Percentiles rank a stretch among this genome's conserved stretches.
phyloP scores from a whole-genome alignment of 2,113 vertebrate species.

The Herpailurus yagouaroundi region DNA sequence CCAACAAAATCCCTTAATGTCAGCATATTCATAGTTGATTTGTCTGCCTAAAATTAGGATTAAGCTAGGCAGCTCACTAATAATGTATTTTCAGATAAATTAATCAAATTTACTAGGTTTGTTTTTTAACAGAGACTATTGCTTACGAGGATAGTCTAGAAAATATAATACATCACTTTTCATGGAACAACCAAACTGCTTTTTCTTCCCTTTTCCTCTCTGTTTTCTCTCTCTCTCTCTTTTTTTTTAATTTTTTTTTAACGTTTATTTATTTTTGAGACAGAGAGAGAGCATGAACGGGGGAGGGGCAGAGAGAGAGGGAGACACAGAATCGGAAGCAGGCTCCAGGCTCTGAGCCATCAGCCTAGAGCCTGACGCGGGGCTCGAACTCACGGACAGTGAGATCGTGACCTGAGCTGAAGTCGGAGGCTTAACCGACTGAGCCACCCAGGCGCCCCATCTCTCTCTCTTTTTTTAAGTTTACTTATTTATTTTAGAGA shows the following conservation, averaged over 20 bases:
- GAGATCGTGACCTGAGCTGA: too few relatives aligned
- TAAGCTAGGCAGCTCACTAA: background rate
- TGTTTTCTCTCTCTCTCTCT: background rate
- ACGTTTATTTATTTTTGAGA: too few relatives aligned
- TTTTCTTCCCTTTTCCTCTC: background rate
- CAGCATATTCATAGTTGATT: background rate
- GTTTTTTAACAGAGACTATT: background rate
- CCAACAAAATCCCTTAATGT: background rate
- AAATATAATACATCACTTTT: background rate
- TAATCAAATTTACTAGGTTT: background rate
- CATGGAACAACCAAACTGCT: background rate
- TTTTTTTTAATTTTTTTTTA: too few relatives aligned
- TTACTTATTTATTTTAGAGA: background rate
- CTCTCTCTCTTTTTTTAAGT: background rate
- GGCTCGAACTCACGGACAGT: too few relatives aligned
- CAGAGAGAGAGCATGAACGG: too few relatives aligned
- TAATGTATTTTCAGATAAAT: background rate
- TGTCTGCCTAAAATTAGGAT: background rate
- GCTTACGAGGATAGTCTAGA: background rate
- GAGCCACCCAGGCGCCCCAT: too few relatives aligned
- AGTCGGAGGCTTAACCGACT: too few relatives aligned
- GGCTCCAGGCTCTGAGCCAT: too few relatives aligned
- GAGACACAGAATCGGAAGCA: too few relatives aligned
- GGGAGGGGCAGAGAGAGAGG: too few relatives aligned
- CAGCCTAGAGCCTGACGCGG: too few relatives aligned